phyloP scores from a whole-genome alignment of 2,113 vertebrate species.

The Colinus virginianus region DNA sequence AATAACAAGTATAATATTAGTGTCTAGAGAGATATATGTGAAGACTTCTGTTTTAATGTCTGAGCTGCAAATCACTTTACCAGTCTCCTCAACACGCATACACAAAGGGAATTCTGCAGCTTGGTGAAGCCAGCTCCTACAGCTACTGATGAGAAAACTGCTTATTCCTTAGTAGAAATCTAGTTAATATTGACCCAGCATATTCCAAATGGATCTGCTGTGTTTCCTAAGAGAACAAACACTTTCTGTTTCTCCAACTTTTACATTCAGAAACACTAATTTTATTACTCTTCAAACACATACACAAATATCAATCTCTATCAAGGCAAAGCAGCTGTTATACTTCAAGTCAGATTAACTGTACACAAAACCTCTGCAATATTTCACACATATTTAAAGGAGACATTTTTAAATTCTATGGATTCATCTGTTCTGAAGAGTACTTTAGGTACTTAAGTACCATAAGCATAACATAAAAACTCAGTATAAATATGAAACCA shows the following conservation, averaged over 20 bases:
- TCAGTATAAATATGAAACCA: conserved; percentile 5
- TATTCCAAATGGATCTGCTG: neutral
- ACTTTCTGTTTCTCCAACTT: neutral
- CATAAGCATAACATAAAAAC: conserved; percentile 24
- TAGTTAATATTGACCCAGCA: neutral
- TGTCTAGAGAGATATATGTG: neutral
- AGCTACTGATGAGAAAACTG: neutral
- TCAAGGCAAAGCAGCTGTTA: conserved; percentile 15
- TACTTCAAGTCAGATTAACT: conserved; percentile 10
- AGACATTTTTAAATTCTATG: conserved; percentile 7
- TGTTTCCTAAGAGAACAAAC: neutral
- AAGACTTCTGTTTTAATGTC: neutral
- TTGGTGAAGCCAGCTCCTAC: neutral
- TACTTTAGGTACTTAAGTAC: neutral
- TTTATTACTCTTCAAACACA: neutral
- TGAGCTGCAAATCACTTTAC: neutral
- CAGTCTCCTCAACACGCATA: neutral
- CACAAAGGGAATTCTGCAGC: neutral
- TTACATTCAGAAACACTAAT: neutral
- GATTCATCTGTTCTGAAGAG: conserved; percentile 22
- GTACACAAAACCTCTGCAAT: neutral
- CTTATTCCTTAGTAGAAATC: neutral
- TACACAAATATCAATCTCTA: neutral
- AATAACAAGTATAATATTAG: neutral
- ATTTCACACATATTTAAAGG: conserved; percentile 31